These are phyloP conservation scores for Octodon degus DNA, from an alignment of 2,113 vertebrate genomes.

Conservation along the genomic window DNA sequence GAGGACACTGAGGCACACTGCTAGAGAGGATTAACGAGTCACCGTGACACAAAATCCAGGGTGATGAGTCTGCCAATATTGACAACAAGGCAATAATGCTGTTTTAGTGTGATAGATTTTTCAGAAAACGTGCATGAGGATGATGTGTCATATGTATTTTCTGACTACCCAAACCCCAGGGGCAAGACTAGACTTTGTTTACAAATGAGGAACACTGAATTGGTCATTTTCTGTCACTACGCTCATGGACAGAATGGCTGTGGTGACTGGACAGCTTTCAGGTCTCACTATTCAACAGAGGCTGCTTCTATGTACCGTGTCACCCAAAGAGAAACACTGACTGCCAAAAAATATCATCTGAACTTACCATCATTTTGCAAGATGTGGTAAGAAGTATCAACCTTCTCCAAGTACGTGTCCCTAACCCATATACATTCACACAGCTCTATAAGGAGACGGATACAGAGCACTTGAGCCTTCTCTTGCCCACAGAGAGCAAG, in stretches of 20 bases:
- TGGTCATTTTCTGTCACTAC: neutral
- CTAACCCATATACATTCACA: neutral
- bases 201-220: neutral
- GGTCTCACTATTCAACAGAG: neutral
- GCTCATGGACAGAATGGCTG: neutral
- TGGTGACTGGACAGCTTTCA: neutral
- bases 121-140: neutral
- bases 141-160: neutral
- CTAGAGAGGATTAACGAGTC: neutral
- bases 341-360: neutral
- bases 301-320: neutral
- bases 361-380: neutral
- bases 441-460: neutral
- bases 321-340: neutral
- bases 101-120: neutral
- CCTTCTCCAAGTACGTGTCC: neutral
- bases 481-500: neutral
- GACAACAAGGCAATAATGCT: neutral
- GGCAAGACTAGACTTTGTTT: neutral
- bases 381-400: neutral
- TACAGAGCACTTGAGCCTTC: neutral
- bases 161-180: neutral
- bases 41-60: neutral
- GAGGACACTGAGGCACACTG: neutral
- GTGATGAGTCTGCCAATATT: neutral